phyloP scores from a whole-genome alignment of 2,888 invertebrate genomes.

The Strigamia crassipes region DNA sequence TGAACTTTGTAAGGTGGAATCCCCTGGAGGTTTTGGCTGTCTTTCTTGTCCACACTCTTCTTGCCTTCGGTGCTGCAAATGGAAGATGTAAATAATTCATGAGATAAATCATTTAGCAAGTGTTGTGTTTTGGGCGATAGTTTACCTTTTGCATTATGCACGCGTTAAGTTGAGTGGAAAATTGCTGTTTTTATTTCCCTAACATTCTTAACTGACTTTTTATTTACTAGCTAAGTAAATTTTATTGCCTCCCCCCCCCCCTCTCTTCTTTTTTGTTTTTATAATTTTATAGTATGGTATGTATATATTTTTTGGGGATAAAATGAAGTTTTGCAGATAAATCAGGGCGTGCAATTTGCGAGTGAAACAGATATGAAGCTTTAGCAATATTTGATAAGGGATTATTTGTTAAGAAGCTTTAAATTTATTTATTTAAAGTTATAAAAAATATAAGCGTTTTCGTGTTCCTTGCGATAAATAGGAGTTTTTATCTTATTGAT shows the following conservation, averaged over 20 bases:
- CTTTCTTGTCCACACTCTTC: not conserved
- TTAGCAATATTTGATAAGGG: no score
- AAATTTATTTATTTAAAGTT: no score
- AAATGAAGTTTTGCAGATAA: not conserved
- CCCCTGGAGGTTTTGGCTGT: conserved; percentile 18
- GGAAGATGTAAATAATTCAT: conserved; percentile 36
- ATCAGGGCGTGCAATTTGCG: not conserved
- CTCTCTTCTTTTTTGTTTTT: not conserved
- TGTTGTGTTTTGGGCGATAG: conserved; percentile 7
- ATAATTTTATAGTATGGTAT: no score
- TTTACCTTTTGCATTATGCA: conserved; percentile 25
- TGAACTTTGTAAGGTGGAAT: conserved; percentile 28
- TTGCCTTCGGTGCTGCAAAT: conserved; percentile 5
- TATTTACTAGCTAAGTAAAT: not conserved
- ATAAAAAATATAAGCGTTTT: no score
- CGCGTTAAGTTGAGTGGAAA: conserved; percentile 14
- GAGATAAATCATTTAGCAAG: conserved; percentile 33
- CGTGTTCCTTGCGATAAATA: no score
- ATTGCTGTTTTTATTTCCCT: not conserved
- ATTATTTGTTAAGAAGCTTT: no score
- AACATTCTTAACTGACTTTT: not conserved
- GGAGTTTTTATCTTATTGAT: no score
- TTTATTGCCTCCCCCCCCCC: no score
- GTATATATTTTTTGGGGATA: not conserved
- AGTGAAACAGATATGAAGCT: no score